Evolutionary conservation across 1,140 invertebrate genomes (phyloP).

Genomic region (Agrypnia vestita): DNA sequence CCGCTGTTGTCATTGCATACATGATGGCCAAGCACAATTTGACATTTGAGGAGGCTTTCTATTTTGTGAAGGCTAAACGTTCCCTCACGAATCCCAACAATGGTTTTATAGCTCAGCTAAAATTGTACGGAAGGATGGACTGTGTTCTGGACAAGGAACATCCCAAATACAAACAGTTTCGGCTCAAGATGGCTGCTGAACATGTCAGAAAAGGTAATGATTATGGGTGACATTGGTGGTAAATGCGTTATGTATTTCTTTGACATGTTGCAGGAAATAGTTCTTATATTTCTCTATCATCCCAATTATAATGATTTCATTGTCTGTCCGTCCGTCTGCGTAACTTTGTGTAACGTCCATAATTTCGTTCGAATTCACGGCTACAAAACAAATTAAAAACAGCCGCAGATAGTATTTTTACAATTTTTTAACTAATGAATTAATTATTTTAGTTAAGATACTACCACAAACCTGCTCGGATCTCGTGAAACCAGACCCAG

Average conservation of each 20-base stretch:
- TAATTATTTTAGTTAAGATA: slow-evolving; percentile 79
- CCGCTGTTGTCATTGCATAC: slow-evolving; percentile 87
- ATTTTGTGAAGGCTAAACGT: slow-evolving; percentile 78
- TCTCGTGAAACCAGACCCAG: slow-evolving; percentile 86
- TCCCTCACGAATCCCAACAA: slow-evolving; percentile 80
- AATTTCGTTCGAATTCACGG: no score
- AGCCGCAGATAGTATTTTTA: no score
- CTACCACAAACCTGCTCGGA: slow-evolving; percentile 84
- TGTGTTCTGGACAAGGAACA: slow-evolving; percentile 81
- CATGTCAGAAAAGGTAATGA: slow-evolving; percentile 80
- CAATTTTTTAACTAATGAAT: no score
- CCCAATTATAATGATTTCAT: no score
- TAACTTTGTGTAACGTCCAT: no score
- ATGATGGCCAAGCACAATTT: slow-evolving; percentile 87
- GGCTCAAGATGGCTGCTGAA: slow-evolving; percentile 84
- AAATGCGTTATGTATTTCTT: slow-evolving; percentile 16
- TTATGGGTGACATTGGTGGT: background rate
- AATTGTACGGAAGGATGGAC: slow-evolving; percentile 84
- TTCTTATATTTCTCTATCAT: no score
- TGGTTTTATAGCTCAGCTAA: slow-evolving; percentile 84
- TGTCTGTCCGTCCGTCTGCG: no score
- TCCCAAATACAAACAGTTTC: slow-evolving; percentile 84
- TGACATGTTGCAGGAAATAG: no score
- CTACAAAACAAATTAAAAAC: no score
- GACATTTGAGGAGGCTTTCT: slow-evolving; percentile 81